Conservation (phyloP, 2,797 vertebrate species). For the Paedocypris micromegethes region DNA sequence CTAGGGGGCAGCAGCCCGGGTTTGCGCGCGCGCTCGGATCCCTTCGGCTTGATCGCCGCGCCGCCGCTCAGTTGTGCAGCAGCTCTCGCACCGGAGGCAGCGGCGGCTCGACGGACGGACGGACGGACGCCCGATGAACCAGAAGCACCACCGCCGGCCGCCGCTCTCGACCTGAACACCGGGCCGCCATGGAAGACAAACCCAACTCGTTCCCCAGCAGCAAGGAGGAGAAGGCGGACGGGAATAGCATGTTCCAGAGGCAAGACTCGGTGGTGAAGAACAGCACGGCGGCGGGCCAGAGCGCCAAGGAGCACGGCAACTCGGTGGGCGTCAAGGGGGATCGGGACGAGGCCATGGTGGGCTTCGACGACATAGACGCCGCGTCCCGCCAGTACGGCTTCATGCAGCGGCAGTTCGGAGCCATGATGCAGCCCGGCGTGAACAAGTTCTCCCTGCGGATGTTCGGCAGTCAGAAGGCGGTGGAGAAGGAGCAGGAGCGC, state of each 20-base stretch:
- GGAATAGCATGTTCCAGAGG: constrained; percentile 83
- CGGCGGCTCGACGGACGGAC: constrained; percentile 67
- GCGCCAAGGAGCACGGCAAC: constrained; percentile 89
- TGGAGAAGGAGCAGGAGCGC: constrained; percentile 97
- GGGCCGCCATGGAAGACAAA: constrained; percentile 82
- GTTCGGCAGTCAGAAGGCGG: constrained; percentile 98
- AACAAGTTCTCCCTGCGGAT: constrained; percentile 99
- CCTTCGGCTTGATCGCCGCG: constrained; percentile 61
- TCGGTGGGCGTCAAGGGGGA: constrained; percentile 90
- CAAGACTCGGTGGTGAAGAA: constrained; percentile 81
- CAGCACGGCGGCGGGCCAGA: constrained; percentile 73
- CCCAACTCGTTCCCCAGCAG: constrained; percentile 82
- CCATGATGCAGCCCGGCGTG: constrained; percentile 96
- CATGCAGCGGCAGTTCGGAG: constrained; percentile 95
- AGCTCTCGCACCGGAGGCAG: constrained; percentile 72
- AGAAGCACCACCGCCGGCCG: constrained; percentile 71
- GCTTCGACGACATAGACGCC: constrained; percentile 83
- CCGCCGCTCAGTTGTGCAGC: constrained; percentile 60
- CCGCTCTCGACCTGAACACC: constrained; percentile 63
- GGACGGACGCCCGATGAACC: constrained; percentile 68
- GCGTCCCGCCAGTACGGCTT: constrained; percentile 81
- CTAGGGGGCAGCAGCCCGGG: constrained; percentile 77
- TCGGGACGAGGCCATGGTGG: constrained; percentile 81
- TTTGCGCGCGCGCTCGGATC: constrained; percentile 64
- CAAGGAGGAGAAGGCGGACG: constrained; percentile 83